A percentile compares a stretch with the other conserved stretches of the same genome.
Evolutionary conservation across 2,797 vertebrate genomes (phyloP).

Genomic region (Sylvilagus floridanus): DNA sequence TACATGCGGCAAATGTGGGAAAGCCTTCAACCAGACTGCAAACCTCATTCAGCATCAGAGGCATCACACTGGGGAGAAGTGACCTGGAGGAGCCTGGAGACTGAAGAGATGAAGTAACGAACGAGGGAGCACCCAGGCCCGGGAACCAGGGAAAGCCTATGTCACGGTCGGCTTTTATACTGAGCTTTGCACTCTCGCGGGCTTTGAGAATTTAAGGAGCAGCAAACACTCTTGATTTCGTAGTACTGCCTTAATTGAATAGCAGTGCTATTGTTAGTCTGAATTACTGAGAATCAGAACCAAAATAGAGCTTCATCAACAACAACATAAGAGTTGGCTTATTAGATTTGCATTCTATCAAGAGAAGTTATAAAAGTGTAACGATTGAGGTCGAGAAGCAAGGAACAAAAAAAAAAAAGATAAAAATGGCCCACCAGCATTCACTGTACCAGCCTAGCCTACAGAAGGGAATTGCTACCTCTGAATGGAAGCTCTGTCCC

Average conservation of each 20-base stretch:
- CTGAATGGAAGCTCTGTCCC: background rate
- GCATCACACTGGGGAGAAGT: constrained; percentile 77
- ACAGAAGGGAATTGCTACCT: background rate
- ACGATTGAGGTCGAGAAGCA: constrained; percentile 37
- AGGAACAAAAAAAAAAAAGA: background rate
- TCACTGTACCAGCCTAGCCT: background rate
- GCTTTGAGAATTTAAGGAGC: constrained; percentile 44
- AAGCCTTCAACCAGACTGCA: constrained; percentile 80
- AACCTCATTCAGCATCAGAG: constrained; percentile 83
- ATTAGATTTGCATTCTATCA: constrained; percentile 27
- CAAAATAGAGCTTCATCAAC: constrained; percentile 33
- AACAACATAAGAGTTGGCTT: background rate
- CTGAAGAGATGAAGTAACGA: background rate
- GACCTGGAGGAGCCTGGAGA: background rate
- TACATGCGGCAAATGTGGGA: constrained; percentile 78
- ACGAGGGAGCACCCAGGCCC: background rate
- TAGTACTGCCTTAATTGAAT: background rate
- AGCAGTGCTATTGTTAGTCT: constrained; percentile 29
- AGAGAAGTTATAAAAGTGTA: constrained; percentile 33
- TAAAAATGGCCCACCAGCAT: background rate
- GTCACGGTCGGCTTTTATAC: background rate
- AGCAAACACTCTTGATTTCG: background rate
- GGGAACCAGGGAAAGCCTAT: background rate
- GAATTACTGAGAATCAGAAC: constrained; percentile 35
- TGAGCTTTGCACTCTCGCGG: background rate